Conservation (phyloP, 2,113 vertebrate species). For the Scalopus aquaticus region DNA sequence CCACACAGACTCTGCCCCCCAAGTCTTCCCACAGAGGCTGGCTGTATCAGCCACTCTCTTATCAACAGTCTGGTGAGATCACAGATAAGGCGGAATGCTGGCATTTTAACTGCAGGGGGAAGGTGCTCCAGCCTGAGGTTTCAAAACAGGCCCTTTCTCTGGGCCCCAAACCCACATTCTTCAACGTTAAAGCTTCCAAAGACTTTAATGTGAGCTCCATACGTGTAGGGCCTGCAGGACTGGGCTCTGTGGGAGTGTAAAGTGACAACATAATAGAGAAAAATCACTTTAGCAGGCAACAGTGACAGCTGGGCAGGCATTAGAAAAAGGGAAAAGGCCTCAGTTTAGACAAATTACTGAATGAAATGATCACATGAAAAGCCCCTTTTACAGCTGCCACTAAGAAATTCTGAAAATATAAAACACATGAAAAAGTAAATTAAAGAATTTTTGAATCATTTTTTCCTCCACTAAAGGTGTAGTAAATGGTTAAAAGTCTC, state of each 20-base stretch:
- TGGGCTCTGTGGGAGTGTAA: constrained; percentile 79
- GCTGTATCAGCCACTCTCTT: not conserved
- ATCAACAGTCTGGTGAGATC: not conserved
- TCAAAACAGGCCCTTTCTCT: constrained; percentile 23
- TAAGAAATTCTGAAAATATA: constrained; percentile 79
- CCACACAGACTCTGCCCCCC: not conserved
- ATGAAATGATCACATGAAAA: constrained; percentile 80
- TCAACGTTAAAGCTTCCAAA: constrained; percentile 64
- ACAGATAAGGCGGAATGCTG: not conserved
- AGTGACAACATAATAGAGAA: constrained; percentile 82
- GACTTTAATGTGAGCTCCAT: constrained; percentile 76
- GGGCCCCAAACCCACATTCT: constrained; percentile 58
- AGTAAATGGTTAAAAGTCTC: constrained; percentile 69
- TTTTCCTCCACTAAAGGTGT: constrained; percentile 64
- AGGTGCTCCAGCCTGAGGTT: not conserved
- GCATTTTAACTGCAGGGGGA: not conserved
- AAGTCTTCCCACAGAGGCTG: not conserved
- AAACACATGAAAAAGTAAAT: constrained; percentile 80
- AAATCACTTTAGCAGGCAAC: constrained; percentile 80
- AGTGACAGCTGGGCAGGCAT: constrained; percentile 79
- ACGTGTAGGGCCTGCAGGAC: constrained; percentile 68
- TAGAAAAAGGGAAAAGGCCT: constrained; percentile 72
- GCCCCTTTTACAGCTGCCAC: constrained; percentile 78
- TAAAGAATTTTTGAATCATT: constrained; percentile 65
- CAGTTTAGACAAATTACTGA: constrained; percentile 79